A percentile compares a stretch with the other conserved stretches of the same genome.
Conservation (phyloP, 1,140 invertebrate species). For the Bradysia coprophila region DNA sequence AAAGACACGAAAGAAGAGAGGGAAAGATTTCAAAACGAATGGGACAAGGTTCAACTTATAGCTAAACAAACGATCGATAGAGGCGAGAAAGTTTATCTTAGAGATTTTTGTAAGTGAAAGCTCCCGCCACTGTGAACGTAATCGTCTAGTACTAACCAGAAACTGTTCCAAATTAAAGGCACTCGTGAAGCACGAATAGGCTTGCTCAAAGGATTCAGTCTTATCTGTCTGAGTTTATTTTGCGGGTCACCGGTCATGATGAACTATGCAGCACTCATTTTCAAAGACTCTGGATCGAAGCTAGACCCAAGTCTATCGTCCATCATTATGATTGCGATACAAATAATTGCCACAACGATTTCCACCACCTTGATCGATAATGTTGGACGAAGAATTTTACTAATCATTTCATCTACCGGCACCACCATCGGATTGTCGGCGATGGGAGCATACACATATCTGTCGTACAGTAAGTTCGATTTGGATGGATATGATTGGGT, state of each 20-base stretch:
- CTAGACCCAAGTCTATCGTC: slow-evolving; percentile 29
- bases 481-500: slow-evolving; percentile 12
- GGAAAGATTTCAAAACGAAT: slow-evolving; percentile 1
- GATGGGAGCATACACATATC: background rate
- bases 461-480: slow-evolving; percentile 6
- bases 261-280: slow-evolving; percentile 33
- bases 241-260: slow-evolving; percentile 10
- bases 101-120: slow-evolving; percentile 14
- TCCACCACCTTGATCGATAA: slow-evolving; percentile 14
- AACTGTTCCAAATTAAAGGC: background rate
- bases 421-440: background rate
- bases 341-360: slow-evolving; percentile 24
- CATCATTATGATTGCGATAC: slow-evolving; percentile 28
- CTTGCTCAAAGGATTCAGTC: background rate
- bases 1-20: slow-evolving; percentile 7
- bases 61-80: slow-evolving; percentile 3
- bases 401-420: background rate
- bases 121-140: no score
- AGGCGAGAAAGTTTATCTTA: background rate
- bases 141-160: no score
- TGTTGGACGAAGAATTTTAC: slow-evolving; percentile 1
- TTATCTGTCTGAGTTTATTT: background rate
- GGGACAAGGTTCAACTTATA: background rate
- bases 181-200: background rate
- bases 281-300: slow-evolving; percentile 33